Evolutionary conservation across 2,797 vertebrate genomes (phyloP).

Genomic region (Sitta carolinensis): DNA sequence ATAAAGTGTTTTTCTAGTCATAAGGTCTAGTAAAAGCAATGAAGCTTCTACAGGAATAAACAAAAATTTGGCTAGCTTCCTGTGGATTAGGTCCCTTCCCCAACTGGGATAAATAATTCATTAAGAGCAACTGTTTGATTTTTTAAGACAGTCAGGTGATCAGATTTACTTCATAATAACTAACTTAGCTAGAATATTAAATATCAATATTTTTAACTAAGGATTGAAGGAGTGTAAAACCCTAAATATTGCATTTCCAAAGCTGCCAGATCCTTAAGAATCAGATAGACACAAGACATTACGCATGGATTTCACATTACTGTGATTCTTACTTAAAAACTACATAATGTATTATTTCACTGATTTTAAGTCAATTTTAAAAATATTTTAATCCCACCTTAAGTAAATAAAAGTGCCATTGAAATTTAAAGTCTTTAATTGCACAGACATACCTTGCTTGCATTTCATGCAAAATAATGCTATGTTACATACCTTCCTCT

Average conservation of each 20-base stretch:
- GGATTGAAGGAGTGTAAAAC: background rate
- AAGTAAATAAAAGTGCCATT: background rate
- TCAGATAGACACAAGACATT: background rate
- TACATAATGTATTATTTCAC: background rate
- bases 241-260: background rate
- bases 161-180: background rate
- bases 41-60: background rate
- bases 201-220: background rate
- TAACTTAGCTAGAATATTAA: background rate
- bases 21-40: background rate
- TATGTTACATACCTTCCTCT: background rate
- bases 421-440: background rate
- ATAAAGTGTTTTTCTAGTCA: background rate
- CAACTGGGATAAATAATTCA: background rate
- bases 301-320: background rate
- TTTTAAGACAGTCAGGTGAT: background rate
- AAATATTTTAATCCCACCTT: background rate
- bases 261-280: background rate
- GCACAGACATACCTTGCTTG: background rate
- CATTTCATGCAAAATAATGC: background rate
- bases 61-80: background rate
- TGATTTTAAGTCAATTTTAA: background rate
- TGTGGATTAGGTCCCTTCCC: background rate
- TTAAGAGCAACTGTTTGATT: background rate
- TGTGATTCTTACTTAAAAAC: background rate